Conservation (phyloP, 2,113 vertebrate species). For the Prunella himalayana region DNA sequence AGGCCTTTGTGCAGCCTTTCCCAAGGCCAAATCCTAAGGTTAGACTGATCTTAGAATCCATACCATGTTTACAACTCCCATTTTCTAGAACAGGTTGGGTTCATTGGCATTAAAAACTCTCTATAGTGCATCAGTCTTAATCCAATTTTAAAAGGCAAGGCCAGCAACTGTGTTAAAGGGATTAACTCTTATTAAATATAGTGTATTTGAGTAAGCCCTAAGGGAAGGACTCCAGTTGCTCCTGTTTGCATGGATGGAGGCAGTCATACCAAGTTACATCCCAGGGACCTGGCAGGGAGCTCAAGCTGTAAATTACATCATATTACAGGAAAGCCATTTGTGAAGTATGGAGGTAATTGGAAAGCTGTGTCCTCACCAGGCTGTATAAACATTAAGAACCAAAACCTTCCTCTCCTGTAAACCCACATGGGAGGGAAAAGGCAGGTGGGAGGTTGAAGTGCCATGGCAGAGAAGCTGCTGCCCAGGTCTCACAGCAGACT, state of each 20-base stretch:
- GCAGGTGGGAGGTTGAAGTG: neutral
- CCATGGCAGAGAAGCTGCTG: neutral
- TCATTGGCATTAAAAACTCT: slow-evolving; percentile 62
- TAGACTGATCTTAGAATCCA: neutral
- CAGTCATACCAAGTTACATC: slow-evolving; percentile 19
- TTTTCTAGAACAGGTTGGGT: slow-evolving; percentile 54
- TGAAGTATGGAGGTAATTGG: neutral
- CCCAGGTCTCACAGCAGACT: neutral
- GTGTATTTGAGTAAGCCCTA: slow-evolving; percentile 54
- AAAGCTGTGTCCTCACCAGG: neutral
- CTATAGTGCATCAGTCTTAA: slow-evolving; percentile 58
- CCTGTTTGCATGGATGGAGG: neutral
- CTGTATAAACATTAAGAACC: neutral
- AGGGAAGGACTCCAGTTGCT: slow-evolving; percentile 46
- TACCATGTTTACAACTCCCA: slow-evolving; percentile 39
- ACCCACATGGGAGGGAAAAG: neutral
- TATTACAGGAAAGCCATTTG: neutral
- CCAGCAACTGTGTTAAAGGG: slow-evolving; percentile 63
- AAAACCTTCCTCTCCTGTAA: neutral
- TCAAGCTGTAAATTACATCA: neutral
- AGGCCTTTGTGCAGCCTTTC: slow-evolving; percentile 40
- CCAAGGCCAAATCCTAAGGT: neutral
- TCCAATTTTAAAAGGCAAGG: slow-evolving; percentile 64
- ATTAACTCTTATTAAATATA: slow-evolving; percentile 68
- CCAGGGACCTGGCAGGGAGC: neutral